Evolutionary conservation across 2,888 invertebrate genomes (phyloP).

Genomic region (Bugula neritina): DNA sequence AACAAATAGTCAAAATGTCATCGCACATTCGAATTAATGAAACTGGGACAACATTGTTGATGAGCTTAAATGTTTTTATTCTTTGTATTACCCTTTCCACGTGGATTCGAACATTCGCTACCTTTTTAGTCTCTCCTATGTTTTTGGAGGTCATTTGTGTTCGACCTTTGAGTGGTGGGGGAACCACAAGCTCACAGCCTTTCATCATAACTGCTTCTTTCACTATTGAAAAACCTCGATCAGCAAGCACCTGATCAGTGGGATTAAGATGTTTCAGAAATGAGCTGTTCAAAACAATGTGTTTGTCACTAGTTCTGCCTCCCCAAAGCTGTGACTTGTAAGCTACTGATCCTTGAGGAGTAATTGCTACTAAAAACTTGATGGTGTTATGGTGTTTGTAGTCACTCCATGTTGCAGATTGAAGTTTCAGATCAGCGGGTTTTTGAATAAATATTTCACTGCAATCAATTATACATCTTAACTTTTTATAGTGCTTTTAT

Average conservation of each 20-base stretch:
- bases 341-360: conserved; percentile 32
- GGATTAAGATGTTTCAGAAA: conserved; percentile 31
- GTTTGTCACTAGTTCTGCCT: conserved; percentile 33
- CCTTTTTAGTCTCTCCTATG: conserved; percentile 31
- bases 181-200: conserved; percentile 30
- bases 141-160: conserved; percentile 29
- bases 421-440: conserved; percentile 31
- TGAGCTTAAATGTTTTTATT: conserved; percentile 33
- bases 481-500: conserved; percentile 24
- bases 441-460: conserved; percentile 32
- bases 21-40: conserved; percentile 31
- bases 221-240: conserved; percentile 34
- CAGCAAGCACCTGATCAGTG: conserved; percentile 32
- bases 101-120: conserved; percentile 33
- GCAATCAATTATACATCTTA: conserved; percentile 29
- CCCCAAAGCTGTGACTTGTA: conserved; percentile 30
- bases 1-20: conserved; percentile 33
- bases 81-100: conserved; percentile 34
- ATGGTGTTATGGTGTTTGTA: conserved; percentile 35
- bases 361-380: conserved; percentile 32
- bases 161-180: conserved; percentile 27
- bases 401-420: conserved; percentile 32
- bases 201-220: conserved; percentile 29
- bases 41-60: conserved; percentile 31
- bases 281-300: conserved; percentile 31